Evolutionary conservation across 2,888 invertebrate species (phyloP), one percentile per base, ranked within the genome.

Genomic region (Mimachlamys varia): DNA sequence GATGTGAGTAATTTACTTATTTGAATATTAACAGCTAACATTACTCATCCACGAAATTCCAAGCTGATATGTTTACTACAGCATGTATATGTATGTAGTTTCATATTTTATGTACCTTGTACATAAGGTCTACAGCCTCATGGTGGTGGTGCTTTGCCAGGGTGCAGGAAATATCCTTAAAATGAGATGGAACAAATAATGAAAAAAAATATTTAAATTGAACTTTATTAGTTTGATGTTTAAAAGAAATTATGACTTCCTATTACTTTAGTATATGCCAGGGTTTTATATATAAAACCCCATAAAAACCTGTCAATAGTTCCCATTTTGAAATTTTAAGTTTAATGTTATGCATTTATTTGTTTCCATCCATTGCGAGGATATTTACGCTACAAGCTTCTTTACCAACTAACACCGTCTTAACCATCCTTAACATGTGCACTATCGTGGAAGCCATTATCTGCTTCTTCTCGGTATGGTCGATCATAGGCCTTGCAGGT

Each of bases 381-480:
- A 44, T 44, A 88, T 88, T 19, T 37, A 38, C 38, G 4, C 7
- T 44, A 44, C 44, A 44, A 7, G 4, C 15, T 87, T 87, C 38
- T 33, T 87, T 22, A 87, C 12, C 88, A 7, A 44, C 88, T 88
- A 88, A 33, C 88, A 88, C 88, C 0, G 27, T 7, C 89, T 62
- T 44, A 17, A 33, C 90, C 44, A n/a, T 92, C 58, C 58, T 58
- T 58, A 58, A 58, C 58, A 19, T 58, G 2, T 22, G 58, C 19
- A 58, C 58, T 58, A n/a, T 58, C 19, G n/a, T 58, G 19, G 49
- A 96, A 92, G 96, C 95, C 10, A 95, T 96, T 50, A 94, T 96
- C 38, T 96, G 96, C 97, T 99, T 99, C 97, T 98, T 99, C 97
- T 98, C 99, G 95, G 98, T 99, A 96, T 99, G 99, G 99, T 99